These are phyloP conservation scores for Tetragonisca angustula DNA, from an alignment of 2,888 invertebrate species.

Conservation along the genomic window DNA sequence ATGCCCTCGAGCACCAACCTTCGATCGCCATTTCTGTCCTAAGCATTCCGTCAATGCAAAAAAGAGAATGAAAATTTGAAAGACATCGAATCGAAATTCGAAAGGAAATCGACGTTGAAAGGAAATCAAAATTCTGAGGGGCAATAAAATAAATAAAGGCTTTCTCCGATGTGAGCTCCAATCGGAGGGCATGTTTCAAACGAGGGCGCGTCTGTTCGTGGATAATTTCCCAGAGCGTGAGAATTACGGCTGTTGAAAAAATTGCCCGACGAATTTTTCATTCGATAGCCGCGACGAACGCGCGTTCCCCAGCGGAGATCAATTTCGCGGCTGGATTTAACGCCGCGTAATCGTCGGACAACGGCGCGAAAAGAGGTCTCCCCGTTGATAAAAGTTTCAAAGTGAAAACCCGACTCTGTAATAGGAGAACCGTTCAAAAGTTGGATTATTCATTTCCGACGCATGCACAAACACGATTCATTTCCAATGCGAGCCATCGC, in stretches of 20 bases:
- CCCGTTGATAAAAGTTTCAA: slow-evolving; percentile 27
- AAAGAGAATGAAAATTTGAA: no score
- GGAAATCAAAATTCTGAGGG: no score
- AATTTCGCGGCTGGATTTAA: slow-evolving; percentile 26
- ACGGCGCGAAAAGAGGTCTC: not conserved
- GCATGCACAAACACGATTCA: slow-evolving; percentile 35
- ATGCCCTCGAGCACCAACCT: no score
- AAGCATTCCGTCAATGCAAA: no score
- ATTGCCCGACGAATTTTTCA: not conserved
- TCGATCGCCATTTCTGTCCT: no score
- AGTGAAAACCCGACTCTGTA: slow-evolving; percentile 15
- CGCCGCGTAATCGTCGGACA: slow-evolving; percentile 16
- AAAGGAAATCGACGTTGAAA: no score
- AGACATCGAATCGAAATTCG: no score
- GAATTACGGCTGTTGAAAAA: not conserved
- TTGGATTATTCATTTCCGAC: slow-evolving; percentile 46
- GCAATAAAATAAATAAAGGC: not conserved
- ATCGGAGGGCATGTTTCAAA: not conserved
- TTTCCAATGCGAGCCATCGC: slow-evolving; percentile 30
- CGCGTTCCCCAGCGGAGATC: not conserved
- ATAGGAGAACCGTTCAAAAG: slow-evolving; percentile 14
- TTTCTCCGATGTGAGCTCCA: not conserved
- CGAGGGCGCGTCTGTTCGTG: not conserved
- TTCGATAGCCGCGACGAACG: not conserved
- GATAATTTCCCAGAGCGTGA: not conserved